Conservation (phyloP, 92 coral and sea anemone species). For the Muricea muricata region DNA sequence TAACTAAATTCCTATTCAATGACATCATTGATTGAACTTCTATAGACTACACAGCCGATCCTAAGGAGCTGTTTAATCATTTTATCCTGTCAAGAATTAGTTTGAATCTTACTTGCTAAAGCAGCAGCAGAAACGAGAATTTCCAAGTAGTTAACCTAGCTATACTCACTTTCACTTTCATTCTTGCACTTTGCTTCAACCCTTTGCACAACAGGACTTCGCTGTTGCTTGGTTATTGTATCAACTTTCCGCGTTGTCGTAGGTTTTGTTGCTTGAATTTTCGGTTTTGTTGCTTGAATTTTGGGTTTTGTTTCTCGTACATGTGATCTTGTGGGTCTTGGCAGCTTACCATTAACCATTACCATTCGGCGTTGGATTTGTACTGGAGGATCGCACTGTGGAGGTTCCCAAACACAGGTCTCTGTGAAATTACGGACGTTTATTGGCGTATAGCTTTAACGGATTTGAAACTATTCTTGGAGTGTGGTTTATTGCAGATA, state of each 20-base stretch:
- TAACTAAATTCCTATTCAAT: too few species aligned
- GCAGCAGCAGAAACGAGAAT: too few species aligned
- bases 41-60: too few species aligned
- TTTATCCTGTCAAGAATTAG: too few species aligned
- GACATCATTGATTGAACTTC: too few species aligned
- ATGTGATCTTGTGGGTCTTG: not conserved
- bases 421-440: not conserved
- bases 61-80: too few species aligned
- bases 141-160: not conserved
- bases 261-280: not conserved
- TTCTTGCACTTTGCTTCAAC: not conserved
- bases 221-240: not conserved
- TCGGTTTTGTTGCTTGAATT: not conserved
- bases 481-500: too few species aligned
- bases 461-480: too few species aligned
- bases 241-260: not conserved
- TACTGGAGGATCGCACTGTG: not conserved
- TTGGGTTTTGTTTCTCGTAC: not conserved
- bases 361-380: not conserved
- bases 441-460: not conserved
- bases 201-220: not conserved
- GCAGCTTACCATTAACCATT: constrained; percentile 4
- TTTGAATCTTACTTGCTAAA: too few species aligned
- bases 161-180: not conserved
- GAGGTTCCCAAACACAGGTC: constrained; percentile 5